phyloP scores from a whole-genome alignment of 1,140 invertebrate species.

The Philotrypesis tridentata region DNA sequence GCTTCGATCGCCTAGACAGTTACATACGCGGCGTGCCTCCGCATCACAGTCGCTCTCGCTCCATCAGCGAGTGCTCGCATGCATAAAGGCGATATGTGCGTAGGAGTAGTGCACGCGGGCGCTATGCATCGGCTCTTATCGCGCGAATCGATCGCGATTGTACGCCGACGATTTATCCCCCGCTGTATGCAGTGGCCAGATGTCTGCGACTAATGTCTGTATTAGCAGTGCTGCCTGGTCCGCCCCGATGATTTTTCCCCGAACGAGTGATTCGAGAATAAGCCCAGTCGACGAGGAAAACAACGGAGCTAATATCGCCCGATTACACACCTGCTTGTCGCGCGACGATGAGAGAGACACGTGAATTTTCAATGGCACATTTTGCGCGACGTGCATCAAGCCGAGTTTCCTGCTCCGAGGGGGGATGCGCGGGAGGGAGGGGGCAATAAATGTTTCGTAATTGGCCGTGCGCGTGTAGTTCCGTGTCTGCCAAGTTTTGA shows the following conservation, averaged over 20 bases:
- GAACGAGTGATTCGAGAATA: background rate
- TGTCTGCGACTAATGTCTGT: slow-evolving; percentile 26
- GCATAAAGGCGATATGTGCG: too few relatives aligned
- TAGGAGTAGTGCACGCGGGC: background rate
- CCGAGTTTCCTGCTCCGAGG: slow-evolving; percentile 44
- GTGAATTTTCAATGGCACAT: slow-evolving; percentile 55
- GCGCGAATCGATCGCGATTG: slow-evolving; percentile 27
- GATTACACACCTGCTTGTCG: too few relatives aligned
- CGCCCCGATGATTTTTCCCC: background rate
- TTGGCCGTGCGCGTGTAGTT: slow-evolving; percentile 51
- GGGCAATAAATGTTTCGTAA: slow-evolving; percentile 60
- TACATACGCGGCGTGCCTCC: slow-evolving; percentile 10
- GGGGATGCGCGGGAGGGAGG: background rate
- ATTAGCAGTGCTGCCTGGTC: background rate
- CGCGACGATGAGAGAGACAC: slow-evolving; percentile 52
- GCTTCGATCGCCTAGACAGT: slow-evolving; percentile 29
- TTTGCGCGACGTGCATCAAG: slow-evolving; percentile 36
- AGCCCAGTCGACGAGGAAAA: too few relatives aligned
- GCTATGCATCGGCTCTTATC: slow-evolving; percentile 1
- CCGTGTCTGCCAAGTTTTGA: slow-evolving; percentile 65
- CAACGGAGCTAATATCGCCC: too few relatives aligned
- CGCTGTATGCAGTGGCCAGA: background rate
- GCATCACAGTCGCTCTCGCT: background rate
- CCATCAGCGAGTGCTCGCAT: background rate
- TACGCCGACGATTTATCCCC: background rate